Percentiles rank a stretch among this genome's conserved stretches.
These are phyloP conservation scores for Drosophila cardini DNA, from an alignment of 1,140 invertebrate species.

Conservation along the genomic window DNA sequence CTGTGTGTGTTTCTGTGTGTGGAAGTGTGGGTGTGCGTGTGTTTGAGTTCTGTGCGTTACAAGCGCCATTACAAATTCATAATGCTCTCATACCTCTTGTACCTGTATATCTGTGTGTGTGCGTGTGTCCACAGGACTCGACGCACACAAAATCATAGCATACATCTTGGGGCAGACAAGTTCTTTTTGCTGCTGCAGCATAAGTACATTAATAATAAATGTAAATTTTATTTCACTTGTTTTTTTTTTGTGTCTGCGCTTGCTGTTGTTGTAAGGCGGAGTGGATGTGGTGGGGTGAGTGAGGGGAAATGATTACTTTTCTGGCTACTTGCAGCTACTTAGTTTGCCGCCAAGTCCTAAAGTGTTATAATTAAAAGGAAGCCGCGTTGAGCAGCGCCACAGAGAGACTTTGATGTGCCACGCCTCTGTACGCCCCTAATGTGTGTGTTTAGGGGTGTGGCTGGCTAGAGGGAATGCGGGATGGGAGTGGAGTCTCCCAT, in stretches of 20 bases:
- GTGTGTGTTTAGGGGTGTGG: background rate
- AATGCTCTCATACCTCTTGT: slow-evolving; percentile 37
- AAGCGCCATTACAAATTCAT: slow-evolving; percentile 69
- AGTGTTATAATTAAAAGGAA: slow-evolving; percentile 76
- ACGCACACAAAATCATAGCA: slow-evolving; percentile 42
- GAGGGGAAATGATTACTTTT: slow-evolving; percentile 17
- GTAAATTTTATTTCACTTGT: slow-evolving; percentile 66
- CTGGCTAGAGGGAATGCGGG: too few relatives aligned
- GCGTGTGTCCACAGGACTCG: slow-evolving; percentile 10
- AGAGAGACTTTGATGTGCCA: slow-evolving; percentile 26
- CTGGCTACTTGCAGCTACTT: slow-evolving; percentile 60
- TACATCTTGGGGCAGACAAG: slow-evolving; percentile 37
- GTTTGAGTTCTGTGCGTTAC: slow-evolving; percentile 16
- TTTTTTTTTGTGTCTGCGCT: slow-evolving; percentile 7
- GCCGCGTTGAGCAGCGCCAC: slow-evolving; percentile 3
- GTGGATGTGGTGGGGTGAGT: background rate
- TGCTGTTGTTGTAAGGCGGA: background rate
- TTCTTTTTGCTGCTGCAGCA: slow-evolving; percentile 34
- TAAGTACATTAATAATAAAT: slow-evolving; percentile 80
- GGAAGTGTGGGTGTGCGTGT: background rate
- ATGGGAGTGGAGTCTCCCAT: slow-evolving; percentile 6
- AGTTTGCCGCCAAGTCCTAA: slow-evolving; percentile 38
- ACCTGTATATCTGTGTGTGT: background rate
- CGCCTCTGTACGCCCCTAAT: background rate
- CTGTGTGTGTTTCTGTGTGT: background rate